phyloP scores from a whole-genome alignment of 2,888 invertebrate species.

The Hololepta plana region DNA sequence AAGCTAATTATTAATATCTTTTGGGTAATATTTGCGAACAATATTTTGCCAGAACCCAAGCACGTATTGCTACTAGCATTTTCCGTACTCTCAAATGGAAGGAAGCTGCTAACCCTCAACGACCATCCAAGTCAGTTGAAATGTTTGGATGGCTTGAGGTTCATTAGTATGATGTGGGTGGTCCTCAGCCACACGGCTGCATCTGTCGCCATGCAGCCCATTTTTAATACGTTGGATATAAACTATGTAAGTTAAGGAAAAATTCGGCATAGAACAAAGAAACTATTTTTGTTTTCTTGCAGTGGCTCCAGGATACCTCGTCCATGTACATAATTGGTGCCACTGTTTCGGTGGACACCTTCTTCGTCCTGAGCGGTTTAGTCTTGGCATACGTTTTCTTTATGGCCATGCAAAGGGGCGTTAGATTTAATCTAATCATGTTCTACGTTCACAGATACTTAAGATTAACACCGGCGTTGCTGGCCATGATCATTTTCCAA shows the following conservation, averaged over 20 bases:
- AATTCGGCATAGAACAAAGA: no score
- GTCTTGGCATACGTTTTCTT: slow-evolving; percentile 29
- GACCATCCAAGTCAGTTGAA: slow-evolving; percentile 21
- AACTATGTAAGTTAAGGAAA: no score
- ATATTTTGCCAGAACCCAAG: slow-evolving; percentile 4
- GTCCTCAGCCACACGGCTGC: slow-evolving; percentile 26
- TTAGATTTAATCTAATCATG: slow-evolving; percentile 19
- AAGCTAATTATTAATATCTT: background rate
- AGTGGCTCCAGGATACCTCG: no score
- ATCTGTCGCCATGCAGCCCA: slow-evolving; percentile 12
- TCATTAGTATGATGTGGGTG: slow-evolving; percentile 30
- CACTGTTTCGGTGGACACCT: slow-evolving; percentile 40
- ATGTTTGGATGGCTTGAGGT: slow-evolving; percentile 29
- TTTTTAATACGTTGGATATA: slow-evolving; percentile 13
- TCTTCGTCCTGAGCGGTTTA: slow-evolving; percentile 40
- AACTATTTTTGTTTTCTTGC: background rate
- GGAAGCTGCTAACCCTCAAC: slow-evolving; percentile 22
- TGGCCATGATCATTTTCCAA: slow-evolving; percentile 23
- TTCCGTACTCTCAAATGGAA: slow-evolving; percentile 26
- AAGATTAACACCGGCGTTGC: slow-evolving; percentile 29
- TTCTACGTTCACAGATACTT: slow-evolving; percentile 27
- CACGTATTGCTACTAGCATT: slow-evolving; percentile 14
- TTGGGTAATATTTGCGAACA: slow-evolving; percentile 1
- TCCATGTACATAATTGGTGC: slow-evolving; percentile 20
- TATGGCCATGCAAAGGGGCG: slow-evolving; percentile 17